Percentiles rank a stretch among this genome's conserved stretches.
Evolutionary conservation across 1,140 invertebrate genomes (phyloP).

Genomic region (Lanistes nyassanus): DNA sequence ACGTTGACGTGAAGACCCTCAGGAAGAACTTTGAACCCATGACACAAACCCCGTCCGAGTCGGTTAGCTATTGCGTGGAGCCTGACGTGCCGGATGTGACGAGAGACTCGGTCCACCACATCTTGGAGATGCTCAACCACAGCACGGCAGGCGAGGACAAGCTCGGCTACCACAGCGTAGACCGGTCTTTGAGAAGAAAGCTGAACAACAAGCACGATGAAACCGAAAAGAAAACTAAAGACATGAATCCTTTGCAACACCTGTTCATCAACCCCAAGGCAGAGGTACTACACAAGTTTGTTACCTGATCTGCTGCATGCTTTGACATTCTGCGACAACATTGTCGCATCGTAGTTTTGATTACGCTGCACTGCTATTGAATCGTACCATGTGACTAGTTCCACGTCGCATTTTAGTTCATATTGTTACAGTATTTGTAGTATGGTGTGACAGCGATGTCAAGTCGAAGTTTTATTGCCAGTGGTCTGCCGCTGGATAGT

Average conservation of each 20-base stretch:
- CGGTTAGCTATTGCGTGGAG: neutral
- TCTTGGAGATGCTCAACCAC: constrained; percentile 3
- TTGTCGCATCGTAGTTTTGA: too few species aligned
- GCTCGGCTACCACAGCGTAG: constrained; percentile 4
- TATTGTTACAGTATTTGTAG: too few species aligned
- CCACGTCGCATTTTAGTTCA: too few species aligned
- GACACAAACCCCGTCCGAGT: neutral
- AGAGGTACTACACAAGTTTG: neutral
- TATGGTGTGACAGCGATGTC: too few species aligned
- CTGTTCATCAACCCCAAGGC: constrained; percentile 25
- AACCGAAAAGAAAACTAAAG: neutral
- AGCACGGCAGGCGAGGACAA: constrained; percentile 1
- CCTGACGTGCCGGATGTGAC: neutral
- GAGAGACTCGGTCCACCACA: constrained; percentile 11
- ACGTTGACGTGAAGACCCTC: constrained; percentile 14
- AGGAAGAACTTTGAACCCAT: constrained; percentile 10
- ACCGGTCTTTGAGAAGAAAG: neutral
- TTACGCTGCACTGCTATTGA: too few species aligned
- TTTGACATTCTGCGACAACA: too few species aligned
- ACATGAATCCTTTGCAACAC: constrained; percentile 8
- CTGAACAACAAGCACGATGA: constrained; percentile 16
- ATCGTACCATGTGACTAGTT: too few species aligned
- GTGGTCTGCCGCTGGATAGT: too few species aligned
- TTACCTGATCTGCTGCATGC: too few species aligned
- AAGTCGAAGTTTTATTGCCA: too few species aligned